phyloP scores from a whole-genome alignment of 2,888 invertebrate genomes.

The Chrysolina haemoptera region DNA sequence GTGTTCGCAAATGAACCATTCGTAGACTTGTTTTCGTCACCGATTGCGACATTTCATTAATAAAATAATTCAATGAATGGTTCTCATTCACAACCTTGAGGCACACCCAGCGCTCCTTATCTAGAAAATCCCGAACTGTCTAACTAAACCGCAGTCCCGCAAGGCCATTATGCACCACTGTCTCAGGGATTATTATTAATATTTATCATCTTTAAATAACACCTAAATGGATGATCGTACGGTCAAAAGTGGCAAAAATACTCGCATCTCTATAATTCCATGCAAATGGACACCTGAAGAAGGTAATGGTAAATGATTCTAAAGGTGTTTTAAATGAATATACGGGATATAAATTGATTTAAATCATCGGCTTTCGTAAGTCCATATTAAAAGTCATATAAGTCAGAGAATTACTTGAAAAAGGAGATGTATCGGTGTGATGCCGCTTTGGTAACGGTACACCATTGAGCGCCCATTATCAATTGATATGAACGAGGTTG shows the following conservation, averaged over 20 bases:
- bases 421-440: constrained; percentile 29
- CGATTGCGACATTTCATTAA: not conserved
- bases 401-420: constrained; percentile 23
- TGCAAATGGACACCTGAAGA: constrained; percentile 46
- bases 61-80: not conserved
- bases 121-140: not conserved
- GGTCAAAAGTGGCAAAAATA: constrained; percentile 35
- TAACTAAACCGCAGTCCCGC: constrained; percentile 13
- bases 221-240: constrained; percentile 43
- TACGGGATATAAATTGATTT: constrained; percentile 47
- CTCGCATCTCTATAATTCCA: constrained; percentile 48
- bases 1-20: too few species aligned
- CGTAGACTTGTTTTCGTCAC: too few species aligned
- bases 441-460: constrained; percentile 25
- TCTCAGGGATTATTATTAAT: constrained; percentile 40
- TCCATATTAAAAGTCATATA: constrained; percentile 39
- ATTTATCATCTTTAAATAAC: constrained; percentile 46
- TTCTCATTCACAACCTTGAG: not conserved
- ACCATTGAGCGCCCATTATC: constrained; percentile 15
- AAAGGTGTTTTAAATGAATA: constrained; percentile 46
- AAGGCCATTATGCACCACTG: constrained; percentile 40
- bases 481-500: constrained; percentile 17
- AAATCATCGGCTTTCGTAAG: constrained; percentile 42
- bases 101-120: not conserved
- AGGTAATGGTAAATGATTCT: constrained; percentile 46